Evolutionary conservation across 2,888 invertebrate species (phyloP), one percentile per base, ranked within the genome.

Genomic region (Trichacis sp.): DNA sequence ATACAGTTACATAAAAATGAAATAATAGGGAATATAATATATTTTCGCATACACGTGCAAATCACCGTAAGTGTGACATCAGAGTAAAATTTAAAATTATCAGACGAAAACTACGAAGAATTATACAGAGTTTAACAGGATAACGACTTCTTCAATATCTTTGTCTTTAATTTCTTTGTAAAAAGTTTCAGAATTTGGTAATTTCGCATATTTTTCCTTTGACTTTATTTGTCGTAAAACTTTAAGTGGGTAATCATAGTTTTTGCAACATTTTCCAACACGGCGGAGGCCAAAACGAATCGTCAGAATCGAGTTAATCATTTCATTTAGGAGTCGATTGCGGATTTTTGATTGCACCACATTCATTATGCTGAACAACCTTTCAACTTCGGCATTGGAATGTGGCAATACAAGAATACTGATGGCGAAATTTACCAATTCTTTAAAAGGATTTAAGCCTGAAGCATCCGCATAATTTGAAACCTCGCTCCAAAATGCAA

Each of bases 351-450:
- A 66, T 55, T 70, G 69, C 0, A 70, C 52, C 4, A 66, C n/a
- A 49, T 70, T 71, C 20, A 66, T 58, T 38, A 66, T 68, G 38
- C 69, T 72, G 42, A 72, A 72, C 9, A 71, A 50, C 20, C 69
- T 38, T 60, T 71, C 69, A 19, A 68, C 57, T n/a, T 60, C 53
- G 8, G 68, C 70, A 40, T 73, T 72, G 3, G 71, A 73, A 43
- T 61, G 64, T 6, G 69, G 69, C 14, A 71, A 52, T 15, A 59
- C 52, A 0, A 71, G 53, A 51, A 70, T 61, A 15, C 46, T 53
- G n/a, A 69, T 40, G 9, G 68, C 69, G 46, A 72, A 70, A 50
- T 52, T 49, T 1, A 43, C 53, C 5, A 63, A 30, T 6, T 65
- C 52, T 5, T 18, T 30, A 15, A 65, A 65, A 8, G 57, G 68